Evolutionary conservation across 2,113 vertebrate genomes (phyloP), one percentile per base, ranked within the genome.

Genomic region (Prolemur simus): DNA sequence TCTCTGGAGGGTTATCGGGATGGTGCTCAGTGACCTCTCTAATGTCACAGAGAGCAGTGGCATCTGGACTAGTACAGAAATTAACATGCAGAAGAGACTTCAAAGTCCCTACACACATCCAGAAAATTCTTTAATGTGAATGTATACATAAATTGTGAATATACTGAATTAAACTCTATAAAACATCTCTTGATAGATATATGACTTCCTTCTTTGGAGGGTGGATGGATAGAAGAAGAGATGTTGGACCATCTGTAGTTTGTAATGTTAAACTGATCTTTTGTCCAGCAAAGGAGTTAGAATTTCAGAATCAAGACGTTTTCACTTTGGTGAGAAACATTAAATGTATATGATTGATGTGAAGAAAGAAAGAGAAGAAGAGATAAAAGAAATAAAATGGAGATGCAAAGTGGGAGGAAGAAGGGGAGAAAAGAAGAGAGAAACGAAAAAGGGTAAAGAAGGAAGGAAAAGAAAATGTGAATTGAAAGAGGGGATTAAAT

Each of bases 31-130:
- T 93, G 95, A 95, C 96, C 86, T 92, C 82, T 95, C 89, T 78
- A 97, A 97, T 93, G 82, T 95, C 93, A 96, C 93, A 96, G 91
- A 96, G 80, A 95, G 54, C 87, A 91, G 83, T 68, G 92, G 52
- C 89, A 52, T 97, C 95, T 96, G 96, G 89, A 97, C 96, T 96
- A 97, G 89, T 45, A 92, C 47, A 82, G 87, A 97, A 87, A 95
- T 97, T 93, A 97, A 87, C 91, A 96, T 78, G 76, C 76, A 97
- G 94, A 87, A 93, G 58, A 96, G 54, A 96, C 90, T 89, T 93
- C 94, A 96, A 96, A 96, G n/a, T 11, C 23, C 29, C 39, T 74
- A 42, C 25, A 25, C 64, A 97, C 34, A 96, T 56, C 37, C 64
- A 94, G 80, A 96, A 60, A 63, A 49, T 84, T 93, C 68, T 95